These are phyloP conservation scores for Notamacropus eugenii DNA, from an alignment of 2,797 vertebrate genomes.

Conservation along the genomic window DNA sequence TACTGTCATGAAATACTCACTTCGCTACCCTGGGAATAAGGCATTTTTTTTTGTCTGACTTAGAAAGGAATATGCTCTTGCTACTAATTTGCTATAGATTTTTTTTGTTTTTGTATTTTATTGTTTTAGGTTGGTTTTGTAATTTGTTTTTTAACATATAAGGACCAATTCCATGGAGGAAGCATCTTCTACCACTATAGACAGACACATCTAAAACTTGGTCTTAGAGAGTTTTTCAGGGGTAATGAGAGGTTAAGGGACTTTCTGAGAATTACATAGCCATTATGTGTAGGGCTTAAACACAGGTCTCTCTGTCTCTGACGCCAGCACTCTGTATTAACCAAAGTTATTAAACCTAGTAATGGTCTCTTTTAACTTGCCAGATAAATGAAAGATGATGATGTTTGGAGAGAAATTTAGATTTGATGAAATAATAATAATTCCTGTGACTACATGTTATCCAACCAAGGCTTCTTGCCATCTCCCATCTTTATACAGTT, in stretches of 20 bases:
- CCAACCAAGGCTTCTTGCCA: background rate
- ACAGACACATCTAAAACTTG: background rate
- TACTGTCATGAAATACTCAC: slow-evolving; percentile 10
- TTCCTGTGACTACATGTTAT: background rate
- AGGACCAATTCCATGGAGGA: background rate
- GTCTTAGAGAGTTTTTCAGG: background rate
- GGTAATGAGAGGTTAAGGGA: background rate
- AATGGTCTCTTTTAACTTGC: slow-evolving; percentile 35
- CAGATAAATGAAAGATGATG: slow-evolving; percentile 7
- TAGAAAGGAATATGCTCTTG: background rate
- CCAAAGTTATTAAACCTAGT: background rate
- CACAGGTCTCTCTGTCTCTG: background rate
- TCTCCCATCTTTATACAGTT: background rate
- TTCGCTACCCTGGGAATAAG: slow-evolving; percentile 32
- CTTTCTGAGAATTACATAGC: background rate
- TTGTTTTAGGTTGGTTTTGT: background rate
- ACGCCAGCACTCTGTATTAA: background rate
- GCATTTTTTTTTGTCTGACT: slow-evolving; percentile 19
- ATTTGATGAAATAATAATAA: slow-evolving; percentile 29
- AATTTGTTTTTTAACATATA: background rate
- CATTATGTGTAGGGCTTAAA: background rate
- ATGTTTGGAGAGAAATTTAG: slow-evolving; percentile 16
- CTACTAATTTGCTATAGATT: slow-evolving; percentile 20
- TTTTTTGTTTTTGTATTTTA: slow-evolving; percentile 13
- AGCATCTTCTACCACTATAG: background rate